Evolutionary conservation across 2,888 invertebrate species (phyloP), one percentile per base, ranked within the genome.

Genomic region (Parochlus steinenii): DNA sequence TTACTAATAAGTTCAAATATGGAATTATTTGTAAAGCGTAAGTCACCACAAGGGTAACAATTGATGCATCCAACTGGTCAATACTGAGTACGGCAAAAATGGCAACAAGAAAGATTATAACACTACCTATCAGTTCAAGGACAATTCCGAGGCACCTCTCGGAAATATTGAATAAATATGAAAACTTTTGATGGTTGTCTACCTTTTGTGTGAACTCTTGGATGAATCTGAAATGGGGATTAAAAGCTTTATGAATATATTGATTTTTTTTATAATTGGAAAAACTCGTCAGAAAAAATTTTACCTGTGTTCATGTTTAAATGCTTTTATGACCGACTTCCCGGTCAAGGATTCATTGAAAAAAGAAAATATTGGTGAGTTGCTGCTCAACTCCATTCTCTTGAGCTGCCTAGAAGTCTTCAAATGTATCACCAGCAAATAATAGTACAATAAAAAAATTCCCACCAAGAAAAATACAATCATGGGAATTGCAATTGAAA

Each of bases 1-100:
- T 47, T n/a, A 71, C 65, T 46, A 70, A 56, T 57, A 64, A 64
- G 50, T 66, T 69, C 32, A 70, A 48, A 1, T 61, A 62, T 40
- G 60, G 58, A 2, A 69, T 69, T 26, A 69, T 61, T 63, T 68
- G 48, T 25, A 55, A 34, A 6, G 55, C 49, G 39, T 53, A 54
- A 4, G 65, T 62, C n/a, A 70, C 54, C 3, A 67, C 65, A 38
- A 69, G 46, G 5, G 67, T 69, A 6, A 68, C 62, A 23, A 63
- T 45, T 30, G 66, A 64, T 16, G 52, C 43, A 33, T 42, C 46
- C 10, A 54, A 41, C 18, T 50, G 44, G 6, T 23, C 35, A 31
- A 49, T 40, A 18, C 47, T 46, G 6, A 66, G 44, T 2, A 67
- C 67, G 29, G 69, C 67, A 51, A 70, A 68, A 8, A 71, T 45